phyloP scores from a whole-genome alignment of 1,140 invertebrate genomes.

The Geopemphigus sp. region DNA sequence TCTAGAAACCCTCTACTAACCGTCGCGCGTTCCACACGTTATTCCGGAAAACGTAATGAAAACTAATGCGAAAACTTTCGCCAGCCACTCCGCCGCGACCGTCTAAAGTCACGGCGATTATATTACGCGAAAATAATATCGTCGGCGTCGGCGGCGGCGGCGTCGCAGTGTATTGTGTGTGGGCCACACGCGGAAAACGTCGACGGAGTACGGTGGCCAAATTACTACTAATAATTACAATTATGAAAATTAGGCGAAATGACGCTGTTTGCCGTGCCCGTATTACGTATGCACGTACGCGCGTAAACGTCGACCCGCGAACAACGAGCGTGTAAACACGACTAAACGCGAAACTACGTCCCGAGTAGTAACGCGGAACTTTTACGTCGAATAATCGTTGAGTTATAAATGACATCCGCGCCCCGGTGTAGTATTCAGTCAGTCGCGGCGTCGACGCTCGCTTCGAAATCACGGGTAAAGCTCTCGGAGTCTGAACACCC shows the following conservation, averaged over 20 bases:
- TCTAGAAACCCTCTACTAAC: neutral
- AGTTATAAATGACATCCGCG: too few species aligned
- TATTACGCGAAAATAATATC: neutral
- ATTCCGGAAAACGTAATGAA: constrained; percentile 18
- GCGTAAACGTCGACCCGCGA: too few species aligned
- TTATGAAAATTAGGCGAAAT: neutral
- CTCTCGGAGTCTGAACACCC: too few species aligned
- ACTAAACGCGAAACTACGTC: too few species aligned
- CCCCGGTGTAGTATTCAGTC: too few species aligned
- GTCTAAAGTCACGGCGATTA: neutral
- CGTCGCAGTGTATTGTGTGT: neutral
- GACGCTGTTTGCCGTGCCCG: too few species aligned
- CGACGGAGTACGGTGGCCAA: neutral
- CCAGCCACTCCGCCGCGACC: neutral
- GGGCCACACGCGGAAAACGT: neutral
- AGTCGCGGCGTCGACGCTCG: too few species aligned
- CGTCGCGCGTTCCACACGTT: neutral
- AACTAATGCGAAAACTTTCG: constrained; percentile 30
- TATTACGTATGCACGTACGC: too few species aligned
- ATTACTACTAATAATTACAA: neutral
- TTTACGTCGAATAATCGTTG: too few species aligned
- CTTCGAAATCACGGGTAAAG: too few species aligned
- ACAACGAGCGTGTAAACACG: too few species aligned
- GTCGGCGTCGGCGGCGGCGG: neutral
- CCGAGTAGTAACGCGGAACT: too few species aligned